These are phyloP conservation scores for Triops longicaudatus DNA, from an alignment of 1,140 invertebrate species.

Conservation along the genomic window DNA sequence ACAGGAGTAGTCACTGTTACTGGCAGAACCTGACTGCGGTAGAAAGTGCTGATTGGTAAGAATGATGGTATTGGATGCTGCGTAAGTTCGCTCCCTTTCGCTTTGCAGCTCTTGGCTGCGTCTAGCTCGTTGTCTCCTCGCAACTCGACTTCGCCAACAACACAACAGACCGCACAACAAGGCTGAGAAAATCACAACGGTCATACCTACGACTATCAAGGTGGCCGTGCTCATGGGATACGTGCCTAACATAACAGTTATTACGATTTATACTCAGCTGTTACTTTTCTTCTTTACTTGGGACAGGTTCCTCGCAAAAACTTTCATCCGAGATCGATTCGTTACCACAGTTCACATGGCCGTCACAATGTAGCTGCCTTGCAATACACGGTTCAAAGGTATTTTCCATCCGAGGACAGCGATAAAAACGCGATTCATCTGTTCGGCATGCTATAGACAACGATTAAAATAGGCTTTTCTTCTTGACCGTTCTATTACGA, in stretches of 20 bases:
- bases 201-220: background rate
- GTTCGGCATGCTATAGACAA: slow-evolving; percentile 22
- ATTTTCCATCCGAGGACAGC: slow-evolving; percentile 9
- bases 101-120: background rate
- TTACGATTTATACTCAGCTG: background rate
- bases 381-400: slow-evolving; percentile 19
- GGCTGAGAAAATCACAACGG: slow-evolving; percentile 18
- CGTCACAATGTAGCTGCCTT: slow-evolving; percentile 20
- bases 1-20: background rate
- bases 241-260: slow-evolving; percentile 7
- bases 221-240: background rate
- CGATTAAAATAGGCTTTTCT: background rate
- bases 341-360: slow-evolving; percentile 25
- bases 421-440: slow-evolving; percentile 20
- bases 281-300: background rate
- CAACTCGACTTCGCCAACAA: background rate
- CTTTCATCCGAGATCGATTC: slow-evolving; percentile 23
- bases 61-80: background rate
- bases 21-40: background rate
- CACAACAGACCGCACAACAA: slow-evolving; percentile 18
- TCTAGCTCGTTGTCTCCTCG: background rate
- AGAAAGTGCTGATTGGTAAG: background rate
- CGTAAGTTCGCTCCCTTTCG: slow-evolving; percentile 5
- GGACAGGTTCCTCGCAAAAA: background rate
- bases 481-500: too few relatives aligned